Conservation (phyloP, 2,888 invertebrate species). For the Aethes cnicana region DNA sequence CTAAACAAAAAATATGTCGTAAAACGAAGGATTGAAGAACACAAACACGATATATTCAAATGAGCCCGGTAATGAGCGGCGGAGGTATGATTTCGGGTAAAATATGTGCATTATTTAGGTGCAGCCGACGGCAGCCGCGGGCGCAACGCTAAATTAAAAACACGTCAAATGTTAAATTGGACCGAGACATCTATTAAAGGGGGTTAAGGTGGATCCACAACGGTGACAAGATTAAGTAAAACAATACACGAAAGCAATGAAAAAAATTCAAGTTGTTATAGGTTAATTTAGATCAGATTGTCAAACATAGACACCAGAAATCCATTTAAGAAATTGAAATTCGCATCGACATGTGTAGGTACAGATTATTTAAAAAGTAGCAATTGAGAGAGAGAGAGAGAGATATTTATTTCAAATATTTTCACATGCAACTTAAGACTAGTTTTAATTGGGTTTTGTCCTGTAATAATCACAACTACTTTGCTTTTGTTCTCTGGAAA, state of each 20-base stretch:
- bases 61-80: conserved; percentile 37
- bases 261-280: too few species aligned
- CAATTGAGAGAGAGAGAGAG: too few species aligned
- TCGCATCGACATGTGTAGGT: too few species aligned
- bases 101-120: conserved; percentile 72
- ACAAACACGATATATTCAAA: conserved; percentile 36
- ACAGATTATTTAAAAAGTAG: too few species aligned
- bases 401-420: too few species aligned
- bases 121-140: conserved; percentile 74
- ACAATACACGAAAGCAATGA: neutral
- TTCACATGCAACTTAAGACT: too few species aligned
- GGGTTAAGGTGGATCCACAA: conserved; percentile 50
- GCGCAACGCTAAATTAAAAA: conserved; percentile 81
- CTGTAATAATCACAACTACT: too few species aligned
- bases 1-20: conserved; percentile 29
- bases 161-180: conserved; percentile 82
- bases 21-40: conserved; percentile 19
- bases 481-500: too few species aligned
- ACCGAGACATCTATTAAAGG: conserved; percentile 81
- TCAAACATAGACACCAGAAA: too few species aligned
- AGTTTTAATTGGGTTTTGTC: too few species aligned
- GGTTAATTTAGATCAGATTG: too few species aligned
- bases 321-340: too few species aligned
- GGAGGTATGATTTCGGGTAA: conserved; percentile 44
- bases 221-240: conserved; percentile 30